Evolutionary conservation across 2,888 invertebrate species (phyloP).

Genomic region (Metalampra italica): DNA sequence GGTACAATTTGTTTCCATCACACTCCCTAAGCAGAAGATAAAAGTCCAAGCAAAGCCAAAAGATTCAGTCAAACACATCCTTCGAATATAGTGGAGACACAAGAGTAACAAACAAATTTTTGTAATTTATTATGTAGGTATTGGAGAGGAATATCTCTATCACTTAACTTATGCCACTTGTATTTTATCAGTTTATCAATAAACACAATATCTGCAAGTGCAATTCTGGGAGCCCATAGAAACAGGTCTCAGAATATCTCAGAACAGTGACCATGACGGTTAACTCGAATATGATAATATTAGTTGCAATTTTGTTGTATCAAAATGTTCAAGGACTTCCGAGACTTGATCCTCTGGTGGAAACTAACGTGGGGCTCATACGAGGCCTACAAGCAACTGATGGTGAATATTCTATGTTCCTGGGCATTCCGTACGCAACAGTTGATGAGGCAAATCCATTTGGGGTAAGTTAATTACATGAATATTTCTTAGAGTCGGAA

Average conservation of each 20-base stretch:
- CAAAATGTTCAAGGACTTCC: conserved; percentile 2
- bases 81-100: no score
- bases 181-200: no score
- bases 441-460: conserved; percentile 34
- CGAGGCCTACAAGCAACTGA: conserved; percentile 27
- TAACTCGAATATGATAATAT: background rate
- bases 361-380: conserved; percentile 25
- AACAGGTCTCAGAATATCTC: background rate
- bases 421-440: conserved; percentile 38
- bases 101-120: no score
- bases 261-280: background rate
- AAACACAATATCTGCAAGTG: no score
- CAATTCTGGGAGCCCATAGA: background rate
- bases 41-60: no score
- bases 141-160: background rate
- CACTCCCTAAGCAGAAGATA: no score
- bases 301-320: background rate
- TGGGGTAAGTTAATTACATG: conserved; percentile 29
- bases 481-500: no score
- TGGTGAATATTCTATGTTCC: conserved; percentile 34
- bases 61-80: no score
- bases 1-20: no score
- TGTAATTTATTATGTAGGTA: no score
- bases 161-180: background rate
- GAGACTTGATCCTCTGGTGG: conserved; percentile 13